Percentiles rank a stretch among this genome's conserved stretches.
These are phyloP conservation scores for Poecilus cupreus DNA, from an alignment of 2,888 invertebrate species.

Conservation along the genomic window DNA sequence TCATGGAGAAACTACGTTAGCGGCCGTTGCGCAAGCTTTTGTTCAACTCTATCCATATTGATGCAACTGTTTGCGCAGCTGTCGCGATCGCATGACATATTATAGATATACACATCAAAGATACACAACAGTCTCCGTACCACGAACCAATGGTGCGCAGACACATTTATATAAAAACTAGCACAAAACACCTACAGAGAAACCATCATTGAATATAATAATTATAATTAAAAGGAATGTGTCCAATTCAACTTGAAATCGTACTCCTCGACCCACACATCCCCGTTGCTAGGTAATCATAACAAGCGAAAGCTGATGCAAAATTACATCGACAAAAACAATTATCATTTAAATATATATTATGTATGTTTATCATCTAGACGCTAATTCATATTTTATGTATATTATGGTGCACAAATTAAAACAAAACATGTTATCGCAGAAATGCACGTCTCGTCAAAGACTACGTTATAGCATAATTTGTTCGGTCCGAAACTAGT, in stretches of 20 bases:
- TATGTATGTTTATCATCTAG: conserved; percentile 26
- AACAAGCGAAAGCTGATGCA: conserved; percentile 58
- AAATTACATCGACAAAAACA: conserved; percentile 54
- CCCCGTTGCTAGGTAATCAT: conserved; percentile 46
- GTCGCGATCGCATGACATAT: conserved; percentile 26
- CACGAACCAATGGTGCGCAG: conserved; percentile 46
- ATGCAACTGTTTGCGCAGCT: conserved; percentile 64
- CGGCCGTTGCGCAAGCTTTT: background rate
- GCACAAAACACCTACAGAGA: conserved; percentile 59
- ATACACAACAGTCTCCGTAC: conserved; percentile 55
- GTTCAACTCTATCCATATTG: background rate
- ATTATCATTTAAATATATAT: conserved; percentile 15
- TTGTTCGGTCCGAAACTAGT: conserved; percentile 35
- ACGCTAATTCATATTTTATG: conserved; percentile 42
- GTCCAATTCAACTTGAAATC: conserved; percentile 48
- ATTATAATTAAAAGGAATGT: conserved; percentile 57
- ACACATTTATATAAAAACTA: conserved; percentile 59
- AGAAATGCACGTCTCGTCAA: conserved; percentile 54
- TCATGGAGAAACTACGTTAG: conserved; percentile 56
- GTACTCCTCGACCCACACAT: conserved; percentile 54
- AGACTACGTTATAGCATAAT: conserved; percentile 19
- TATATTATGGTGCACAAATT: conserved; percentile 42
- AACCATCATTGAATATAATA: conserved; percentile 57
- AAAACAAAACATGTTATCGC: conserved; percentile 51
- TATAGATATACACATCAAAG: conserved; percentile 58